A percentile compares a stretch with the other conserved stretches of the same genome.
Evolutionary conservation across 2,797 vertebrate genomes (phyloP).

Genomic region (Clamator glandarius): DNA sequence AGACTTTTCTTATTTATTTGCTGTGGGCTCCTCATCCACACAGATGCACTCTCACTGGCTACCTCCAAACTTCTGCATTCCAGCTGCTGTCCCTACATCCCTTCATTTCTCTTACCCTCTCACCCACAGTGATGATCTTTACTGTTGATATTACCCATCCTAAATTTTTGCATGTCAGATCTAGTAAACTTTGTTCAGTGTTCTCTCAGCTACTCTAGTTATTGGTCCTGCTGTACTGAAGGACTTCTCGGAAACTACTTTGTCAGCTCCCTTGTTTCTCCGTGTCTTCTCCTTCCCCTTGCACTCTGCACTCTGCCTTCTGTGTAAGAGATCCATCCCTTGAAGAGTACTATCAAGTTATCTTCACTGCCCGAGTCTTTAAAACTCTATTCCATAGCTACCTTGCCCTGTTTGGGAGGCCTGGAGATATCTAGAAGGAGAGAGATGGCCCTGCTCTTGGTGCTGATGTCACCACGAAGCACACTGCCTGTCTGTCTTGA

Average conservation of each 20-base stretch:
- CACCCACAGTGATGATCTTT: not conserved
- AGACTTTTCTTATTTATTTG: not conserved
- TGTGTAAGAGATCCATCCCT: not conserved
- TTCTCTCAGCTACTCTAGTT: not conserved
- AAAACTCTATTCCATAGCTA: rapidly evolving
- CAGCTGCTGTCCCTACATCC: not conserved
- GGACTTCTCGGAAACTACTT: not conserved
- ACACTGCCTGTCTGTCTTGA: not conserved
- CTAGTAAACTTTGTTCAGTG: not conserved
- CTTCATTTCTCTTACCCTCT: not conserved
- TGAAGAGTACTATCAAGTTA: not conserved
- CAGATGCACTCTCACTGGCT: not conserved
- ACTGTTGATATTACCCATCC: not conserved
- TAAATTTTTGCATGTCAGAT: not conserved
- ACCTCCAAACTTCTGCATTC: not conserved
- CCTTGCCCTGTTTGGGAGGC: not conserved
- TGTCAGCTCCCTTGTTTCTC: not conserved
- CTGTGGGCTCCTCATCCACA: not conserved
- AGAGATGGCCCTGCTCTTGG: not conserved
- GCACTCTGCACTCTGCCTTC: rapidly evolving
- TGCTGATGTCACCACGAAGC: not conserved
- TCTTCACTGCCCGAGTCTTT: not conserved
- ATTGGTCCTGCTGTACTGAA: not conserved
- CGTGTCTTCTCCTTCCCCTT: not conserved
- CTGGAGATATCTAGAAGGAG: not conserved